Conservation (phyloP, 92 coral and sea anemone species). For the Phymanthus crucifer region DNA sequence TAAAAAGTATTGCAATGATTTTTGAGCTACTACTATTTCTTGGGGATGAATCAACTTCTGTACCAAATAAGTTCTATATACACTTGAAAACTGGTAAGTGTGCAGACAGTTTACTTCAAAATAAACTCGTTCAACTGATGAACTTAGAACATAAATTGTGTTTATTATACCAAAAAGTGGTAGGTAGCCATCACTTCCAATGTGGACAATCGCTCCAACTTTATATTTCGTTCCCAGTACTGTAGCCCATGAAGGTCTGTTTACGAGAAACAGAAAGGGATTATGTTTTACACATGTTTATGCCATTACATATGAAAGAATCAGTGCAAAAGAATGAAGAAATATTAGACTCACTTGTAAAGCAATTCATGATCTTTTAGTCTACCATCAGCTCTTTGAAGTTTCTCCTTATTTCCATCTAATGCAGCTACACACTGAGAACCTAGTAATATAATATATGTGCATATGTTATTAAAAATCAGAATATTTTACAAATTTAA, state of each 20-base stretch:
- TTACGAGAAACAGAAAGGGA: neutral
- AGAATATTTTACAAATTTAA: neutral
- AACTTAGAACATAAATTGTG: constrained; percentile 24
- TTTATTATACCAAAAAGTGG: constrained; percentile 34
- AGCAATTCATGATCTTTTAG: constrained; percentile 13
- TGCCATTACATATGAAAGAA: neutral
- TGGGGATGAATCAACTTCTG: constrained; percentile 29
- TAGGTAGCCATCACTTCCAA: constrained; percentile 26
- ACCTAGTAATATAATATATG: constrained; percentile 2
- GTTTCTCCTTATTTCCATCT: constrained; percentile 22
- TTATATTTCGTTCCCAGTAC: constrained; percentile 33
- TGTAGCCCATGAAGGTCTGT: constrained; percentile 32
- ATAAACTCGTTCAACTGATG: constrained; percentile 28
- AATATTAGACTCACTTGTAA: constrained; percentile 16
- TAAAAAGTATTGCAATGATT: constrained; percentile 33
- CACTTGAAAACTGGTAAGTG: constrained; percentile 39
- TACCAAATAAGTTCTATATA: constrained; percentile 41
- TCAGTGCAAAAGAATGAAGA: neutral
- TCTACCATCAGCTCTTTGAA: constrained; percentile 43
- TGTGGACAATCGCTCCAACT: constrained; percentile 25
- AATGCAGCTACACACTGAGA: constrained; percentile 35
- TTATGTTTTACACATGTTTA: neutral
- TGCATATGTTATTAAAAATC: neutral
- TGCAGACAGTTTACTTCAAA: constrained; percentile 29
- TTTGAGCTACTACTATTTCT: constrained; percentile 27